A percentile compares a stretch with the other conserved stretches of the same genome.
Conservation (phyloP, 2,888 invertebrate species). For the Acleris emargana region DNA sequence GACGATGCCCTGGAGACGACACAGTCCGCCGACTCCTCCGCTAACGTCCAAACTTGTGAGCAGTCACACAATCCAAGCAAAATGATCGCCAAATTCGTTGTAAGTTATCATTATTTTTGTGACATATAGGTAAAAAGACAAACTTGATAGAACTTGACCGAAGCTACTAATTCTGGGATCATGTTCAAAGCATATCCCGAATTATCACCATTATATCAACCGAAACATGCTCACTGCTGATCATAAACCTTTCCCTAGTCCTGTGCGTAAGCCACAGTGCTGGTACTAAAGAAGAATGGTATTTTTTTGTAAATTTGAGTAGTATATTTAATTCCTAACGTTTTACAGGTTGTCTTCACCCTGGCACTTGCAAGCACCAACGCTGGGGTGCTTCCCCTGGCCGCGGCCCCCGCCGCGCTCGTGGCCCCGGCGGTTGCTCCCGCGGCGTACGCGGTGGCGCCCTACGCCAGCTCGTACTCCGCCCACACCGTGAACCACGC, state of each 20-base stretch:
- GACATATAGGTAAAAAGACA: not conserved
- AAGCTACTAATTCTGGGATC: too few species aligned
- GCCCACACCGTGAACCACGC: slow-evolving; percentile 90
- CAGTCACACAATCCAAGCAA: slow-evolving; percentile 75
- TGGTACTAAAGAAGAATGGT: too few species aligned
- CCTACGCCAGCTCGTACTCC: slow-evolving; percentile 90
- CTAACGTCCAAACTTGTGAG: slow-evolving; percentile 63
- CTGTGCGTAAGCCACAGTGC: not conserved
- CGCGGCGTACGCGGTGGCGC: slow-evolving; percentile 86
- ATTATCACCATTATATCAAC: too few species aligned
- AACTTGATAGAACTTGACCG: too few species aligned
- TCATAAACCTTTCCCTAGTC: too few species aligned
- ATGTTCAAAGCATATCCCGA: too few species aligned
- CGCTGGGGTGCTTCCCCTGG: slow-evolving; percentile 65
- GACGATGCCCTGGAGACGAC: slow-evolving; percentile 65
- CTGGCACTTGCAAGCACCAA: slow-evolving; percentile 64
- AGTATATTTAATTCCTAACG: not conserved
- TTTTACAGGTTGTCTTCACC: slow-evolving; percentile 67
- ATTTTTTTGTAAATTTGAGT: not conserved
- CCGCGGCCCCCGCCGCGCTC: slow-evolving; percentile 80
- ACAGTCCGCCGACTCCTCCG: slow-evolving; percentile 67
- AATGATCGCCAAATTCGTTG: slow-evolving; percentile 82
- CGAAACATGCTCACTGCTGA: too few species aligned
- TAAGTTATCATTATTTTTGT: slow-evolving; percentile 53
- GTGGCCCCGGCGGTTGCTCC: slow-evolving; percentile 83